Base-by-base conservation (phyloP, 2,888 invertebrate species). In the Campoletis raptor region DNA sequence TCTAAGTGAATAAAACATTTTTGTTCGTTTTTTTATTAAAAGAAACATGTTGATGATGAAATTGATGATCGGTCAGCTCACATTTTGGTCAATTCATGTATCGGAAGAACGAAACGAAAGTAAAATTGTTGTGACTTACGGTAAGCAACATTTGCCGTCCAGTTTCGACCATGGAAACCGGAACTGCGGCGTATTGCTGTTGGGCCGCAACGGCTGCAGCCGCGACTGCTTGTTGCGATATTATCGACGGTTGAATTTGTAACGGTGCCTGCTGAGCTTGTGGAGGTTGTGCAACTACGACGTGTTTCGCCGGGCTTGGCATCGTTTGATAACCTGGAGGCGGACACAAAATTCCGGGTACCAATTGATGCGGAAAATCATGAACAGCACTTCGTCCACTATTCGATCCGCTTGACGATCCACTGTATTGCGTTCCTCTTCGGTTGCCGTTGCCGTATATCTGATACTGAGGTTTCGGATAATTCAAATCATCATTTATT, bases 341-440 rank as follows among this genome's bases (percentile, higher is more conserved):
- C 92, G 98, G 98, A 94, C 98, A 98, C 80, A 99, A 95, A 92
- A 99, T 98, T 72, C 98, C 98, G n/a, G 98, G 98, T 54, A 98
- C 98, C 94, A 99, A 96, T 94, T 98, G 97, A 92, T 98, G 98
- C 91, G 98, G 97, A 95, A 98, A 98, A 69, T 97, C 97, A 88
- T 97, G 95, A 40, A 95, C 95, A 82, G 93, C 94, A 69, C 90
- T 93, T 87, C 94, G 89, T 61, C 94, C 94, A 45, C 93, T 92
- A 77, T 93, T 94, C 21, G 94, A 94, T 64, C 94, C 93, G 79
- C 89, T 94, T 96, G 98, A 85, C 96, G 95, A 89, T 96, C 97
- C 88, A 95, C 96, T 92, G 95, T 96, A 94, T 77, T 94, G 91
- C 96, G 95, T 88, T 83, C 93, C 94, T 89, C 93, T 92, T 67